Conservation (phyloP, 2,797 vertebrate genomes). For the Chaenodraco wilsoni region DNA sequence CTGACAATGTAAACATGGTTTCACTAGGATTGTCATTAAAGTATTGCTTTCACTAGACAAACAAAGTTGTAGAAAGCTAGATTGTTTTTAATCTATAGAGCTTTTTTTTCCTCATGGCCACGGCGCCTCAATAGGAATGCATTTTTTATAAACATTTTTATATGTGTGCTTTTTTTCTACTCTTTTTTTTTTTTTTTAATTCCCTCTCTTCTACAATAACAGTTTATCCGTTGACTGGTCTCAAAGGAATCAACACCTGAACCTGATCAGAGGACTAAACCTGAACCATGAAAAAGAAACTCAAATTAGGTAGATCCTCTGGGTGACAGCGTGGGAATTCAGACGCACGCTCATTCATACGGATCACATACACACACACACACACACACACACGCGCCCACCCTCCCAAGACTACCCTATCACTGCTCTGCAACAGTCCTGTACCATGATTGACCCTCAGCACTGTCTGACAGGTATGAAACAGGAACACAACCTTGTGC, state of each 20-base stretch:
- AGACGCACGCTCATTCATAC: conserved; percentile 34
- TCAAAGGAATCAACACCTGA: conserved; percentile 73
- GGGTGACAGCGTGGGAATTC: conserved; percentile 50
- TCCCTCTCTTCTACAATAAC: conserved; percentile 61
- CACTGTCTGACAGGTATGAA: conserved; percentile 72
- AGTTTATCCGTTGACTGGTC: conserved; percentile 73
- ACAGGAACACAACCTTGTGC: conserved; percentile 84
- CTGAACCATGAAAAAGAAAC: conserved; percentile 68
- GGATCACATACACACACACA: conserved; percentile 17
- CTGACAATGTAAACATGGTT: conserved; percentile 88
- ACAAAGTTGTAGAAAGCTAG: conserved; percentile 87
- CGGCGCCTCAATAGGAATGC: conserved; percentile 80
- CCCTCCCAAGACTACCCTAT: conserved; percentile 50
- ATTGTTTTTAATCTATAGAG: conserved; percentile 82
- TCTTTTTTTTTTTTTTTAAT: conserved; percentile 29
- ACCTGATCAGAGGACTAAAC: conserved; percentile 73
- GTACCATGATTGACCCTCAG: conserved; percentile 76
- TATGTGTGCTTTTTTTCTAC: conserved; percentile 81
- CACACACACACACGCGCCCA: conserved; percentile 21
- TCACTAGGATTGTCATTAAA: conserved; percentile 87
- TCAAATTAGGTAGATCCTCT: conserved; percentile 74
- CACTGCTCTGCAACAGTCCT: conserved; percentile 56
- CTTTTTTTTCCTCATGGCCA: conserved; percentile 70
- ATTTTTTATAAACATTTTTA: conserved; percentile 78
- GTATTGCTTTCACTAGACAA: conserved; percentile 87